phyloP scores from a whole-genome alignment of 2,888 invertebrate genomes.

The Caenorhabditis panamensis region DNA sequence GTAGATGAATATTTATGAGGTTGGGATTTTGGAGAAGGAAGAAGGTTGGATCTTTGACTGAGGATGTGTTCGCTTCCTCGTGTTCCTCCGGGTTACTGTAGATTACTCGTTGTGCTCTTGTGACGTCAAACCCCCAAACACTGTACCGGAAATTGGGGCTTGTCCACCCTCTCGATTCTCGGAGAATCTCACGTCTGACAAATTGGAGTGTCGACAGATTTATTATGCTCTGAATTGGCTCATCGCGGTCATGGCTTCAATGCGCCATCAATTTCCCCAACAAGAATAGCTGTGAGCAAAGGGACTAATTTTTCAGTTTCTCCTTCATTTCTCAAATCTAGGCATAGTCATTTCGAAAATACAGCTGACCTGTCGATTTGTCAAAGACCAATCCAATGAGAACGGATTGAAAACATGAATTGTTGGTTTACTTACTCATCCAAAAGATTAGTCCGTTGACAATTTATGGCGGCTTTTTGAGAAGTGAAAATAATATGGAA shows the following conservation, averaged over 20 bases:
- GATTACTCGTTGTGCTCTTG: background rate
- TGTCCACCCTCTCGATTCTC: too few species aligned
- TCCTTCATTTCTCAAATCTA: too few species aligned
- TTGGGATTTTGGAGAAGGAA: background rate
- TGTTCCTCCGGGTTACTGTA: background rate
- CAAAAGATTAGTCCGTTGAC: conserved; percentile 33
- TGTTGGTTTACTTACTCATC: conserved; percentile 5
- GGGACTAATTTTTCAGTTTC: background rate
- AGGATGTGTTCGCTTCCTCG: background rate
- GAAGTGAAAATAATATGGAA: conserved; percentile 55
- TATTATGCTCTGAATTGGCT: background rate
- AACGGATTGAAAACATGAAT: conserved; percentile 21
- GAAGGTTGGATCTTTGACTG: background rate
- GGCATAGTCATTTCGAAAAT: background rate
- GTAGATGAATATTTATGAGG: background rate
- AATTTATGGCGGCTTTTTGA: conserved; percentile 33
- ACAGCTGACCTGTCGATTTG: background rate
- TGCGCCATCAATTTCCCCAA: background rate
- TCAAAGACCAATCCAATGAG: background rate
- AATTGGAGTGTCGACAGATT: conserved; percentile 1
- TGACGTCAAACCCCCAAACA: conserved; percentile 4
- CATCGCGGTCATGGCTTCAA: background rate
- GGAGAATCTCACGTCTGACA: background rate
- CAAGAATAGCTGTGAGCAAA: background rate
- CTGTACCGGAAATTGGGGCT: conserved; percentile 23